A percentile compares a stretch with the other conserved stretches of the same genome.
These are phyloP conservation scores for Hoplostethus atlanticus DNA, from an alignment of 2,797 vertebrate species.

Conservation along the genomic window DNA sequence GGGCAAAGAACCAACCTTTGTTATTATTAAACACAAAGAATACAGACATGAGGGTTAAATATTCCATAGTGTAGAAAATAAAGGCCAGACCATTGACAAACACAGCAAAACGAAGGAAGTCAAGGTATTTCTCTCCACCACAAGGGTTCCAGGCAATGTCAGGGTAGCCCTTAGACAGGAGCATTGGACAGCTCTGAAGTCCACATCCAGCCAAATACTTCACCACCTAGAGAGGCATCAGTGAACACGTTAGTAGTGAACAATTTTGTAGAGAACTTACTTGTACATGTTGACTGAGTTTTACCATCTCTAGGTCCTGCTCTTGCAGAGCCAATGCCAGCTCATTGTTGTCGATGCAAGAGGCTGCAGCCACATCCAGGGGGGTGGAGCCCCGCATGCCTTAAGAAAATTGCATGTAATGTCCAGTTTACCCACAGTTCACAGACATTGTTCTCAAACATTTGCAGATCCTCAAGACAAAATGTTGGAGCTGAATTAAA, in stretches of 20 bases:
- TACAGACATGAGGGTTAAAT: not conserved
- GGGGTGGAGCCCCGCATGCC: slow-evolving; percentile 96
- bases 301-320: slow-evolving; percentile 96
- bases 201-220: slow-evolving; percentile 95
- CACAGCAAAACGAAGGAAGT: slow-evolving; percentile 96
- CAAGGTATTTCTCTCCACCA: slow-evolving; percentile 94
- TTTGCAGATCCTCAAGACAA: not conserved
- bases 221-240: slow-evolving; percentile 87
- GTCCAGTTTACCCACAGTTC: slow-evolving; percentile 14
- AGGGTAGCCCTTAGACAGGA: slow-evolving; percentile 94
- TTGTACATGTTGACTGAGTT: not conserved
- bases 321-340: slow-evolving; percentile 94
- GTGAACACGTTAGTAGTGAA: not conserved
- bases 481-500: slow-evolving; percentile 3
- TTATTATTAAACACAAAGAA: slow-evolving; percentile 12
- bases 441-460: not conserved
- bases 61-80: not conserved
- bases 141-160: slow-evolving; percentile 97
- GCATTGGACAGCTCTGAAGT: slow-evolving; percentile 95
- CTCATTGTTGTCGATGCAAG: slow-evolving; percentile 97
- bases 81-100: slow-evolving; percentile 92
- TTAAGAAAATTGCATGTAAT: slow-evolving; percentile 54
- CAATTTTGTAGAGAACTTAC: not conserved
- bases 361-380: slow-evolving; percentile 94
- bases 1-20: not conserved